These are phyloP conservation scores for Heteractis magnifica DNA, from an alignment of 92 coral and sea anemone species.

Conservation along the genomic window DNA sequence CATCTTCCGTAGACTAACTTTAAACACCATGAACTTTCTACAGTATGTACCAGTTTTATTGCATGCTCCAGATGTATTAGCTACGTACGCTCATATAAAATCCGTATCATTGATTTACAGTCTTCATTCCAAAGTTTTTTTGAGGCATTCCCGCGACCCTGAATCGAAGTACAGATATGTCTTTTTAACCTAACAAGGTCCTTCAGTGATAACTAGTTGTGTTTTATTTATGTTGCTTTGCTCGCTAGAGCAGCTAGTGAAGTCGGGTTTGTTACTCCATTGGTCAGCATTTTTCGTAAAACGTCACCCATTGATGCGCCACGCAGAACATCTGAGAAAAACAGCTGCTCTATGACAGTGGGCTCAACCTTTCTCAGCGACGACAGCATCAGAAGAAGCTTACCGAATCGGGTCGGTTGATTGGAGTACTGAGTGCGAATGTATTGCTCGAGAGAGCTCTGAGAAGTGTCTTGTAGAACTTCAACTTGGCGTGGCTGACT, in stretches of 20 bases:
- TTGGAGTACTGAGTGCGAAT: constrained; percentile 75
- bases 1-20: too few relatives aligned
- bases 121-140: too few relatives aligned
- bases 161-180: too few relatives aligned
- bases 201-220: background rate
- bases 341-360: constrained; percentile 84
- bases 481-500: constrained; percentile 77
- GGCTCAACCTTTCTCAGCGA: constrained; percentile 82
- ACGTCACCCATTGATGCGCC: constrained; percentile 92
- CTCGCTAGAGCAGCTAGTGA: constrained; percentile 33
- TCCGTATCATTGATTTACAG: too few relatives aligned
- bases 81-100: too few relatives aligned
- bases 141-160: too few relatives aligned
- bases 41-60: too few relatives aligned
- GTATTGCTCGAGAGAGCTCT: constrained; percentile 87
- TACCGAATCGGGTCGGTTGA: constrained; percentile 83
- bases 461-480: constrained; percentile 84
- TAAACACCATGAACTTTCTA: too few relatives aligned
- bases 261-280: constrained; percentile 39
- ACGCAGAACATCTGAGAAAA: constrained; percentile 80
- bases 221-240: background rate
- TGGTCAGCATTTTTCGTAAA: constrained; percentile 74
- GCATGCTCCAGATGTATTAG: too few relatives aligned
- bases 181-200: too few relatives aligned
- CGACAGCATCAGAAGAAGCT: constrained; percentile 83